A percentile compares a stretch with the other conserved stretches of the same genome.
Evolutionary conservation across 1,140 invertebrate genomes (phyloP).

Genomic region (Carposina sasakii): DNA sequence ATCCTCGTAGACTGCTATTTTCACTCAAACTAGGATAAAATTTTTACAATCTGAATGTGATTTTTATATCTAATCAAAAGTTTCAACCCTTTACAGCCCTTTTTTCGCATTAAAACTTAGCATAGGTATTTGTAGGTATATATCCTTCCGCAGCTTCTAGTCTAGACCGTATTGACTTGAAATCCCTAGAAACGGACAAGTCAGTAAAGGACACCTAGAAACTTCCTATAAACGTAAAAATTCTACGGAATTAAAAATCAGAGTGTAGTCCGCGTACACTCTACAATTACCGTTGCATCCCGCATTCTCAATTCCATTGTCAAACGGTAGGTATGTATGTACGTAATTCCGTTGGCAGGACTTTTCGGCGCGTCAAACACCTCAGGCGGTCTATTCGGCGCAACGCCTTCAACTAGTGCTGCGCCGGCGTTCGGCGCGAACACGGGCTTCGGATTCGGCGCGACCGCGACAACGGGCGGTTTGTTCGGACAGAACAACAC

Average conservation of each 20-base stretch:
- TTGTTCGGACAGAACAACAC: constrained; percentile 53
- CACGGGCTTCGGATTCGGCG: constrained; percentile 50
- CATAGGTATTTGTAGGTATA: too few species aligned
- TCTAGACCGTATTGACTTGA: not conserved
- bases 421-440: constrained; percentile 40
- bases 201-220: not conserved
- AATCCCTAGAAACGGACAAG: not conserved
- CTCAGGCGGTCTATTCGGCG: constrained; percentile 66
- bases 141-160: too few species aligned
- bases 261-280: not conserved
- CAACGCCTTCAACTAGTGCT: constrained; percentile 32
- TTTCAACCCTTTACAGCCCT: too few species aligned
- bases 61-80: too few species aligned
- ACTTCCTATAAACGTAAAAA: not conserved
- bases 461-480: constrained; percentile 38
- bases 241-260: not conserved
- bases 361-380: constrained; percentile 45
- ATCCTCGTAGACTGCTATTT: too few species aligned
- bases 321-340: too few species aligned
- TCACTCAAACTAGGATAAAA: too few species aligned
- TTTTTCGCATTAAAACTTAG: too few species aligned
- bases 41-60: too few species aligned
- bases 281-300: not conserved
- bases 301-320: too few species aligned
- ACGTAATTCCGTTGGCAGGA: constrained; percentile 30